Conservation (phyloP, 2,888 invertebrate species). For the Camptogramma bilineatum region DNA sequence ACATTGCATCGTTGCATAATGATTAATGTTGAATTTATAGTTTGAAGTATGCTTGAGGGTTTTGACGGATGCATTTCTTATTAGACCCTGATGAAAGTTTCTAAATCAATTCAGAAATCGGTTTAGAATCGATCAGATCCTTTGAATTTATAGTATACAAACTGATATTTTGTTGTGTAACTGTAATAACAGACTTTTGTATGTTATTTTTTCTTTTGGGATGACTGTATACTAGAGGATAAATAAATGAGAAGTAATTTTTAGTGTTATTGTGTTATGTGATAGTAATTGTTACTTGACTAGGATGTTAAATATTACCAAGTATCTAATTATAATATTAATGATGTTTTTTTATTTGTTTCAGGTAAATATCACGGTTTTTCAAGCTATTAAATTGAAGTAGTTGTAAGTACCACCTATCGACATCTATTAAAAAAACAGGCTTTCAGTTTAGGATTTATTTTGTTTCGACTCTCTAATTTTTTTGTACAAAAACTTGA, state of each 20-base stretch:
- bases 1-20: constrained; percentile 65
- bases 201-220: too few relatives aligned
- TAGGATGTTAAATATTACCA: too few relatives aligned
- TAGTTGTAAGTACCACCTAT: too few relatives aligned
- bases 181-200: too few relatives aligned
- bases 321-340: constrained; percentile 23
- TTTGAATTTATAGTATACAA: neutral
- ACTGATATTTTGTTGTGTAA: neutral
- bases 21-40: constrained; percentile 55
- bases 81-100: constrained; percentile 16
- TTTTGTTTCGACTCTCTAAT: too few relatives aligned
- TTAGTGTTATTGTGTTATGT: too few relatives aligned
- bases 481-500: too few relatives aligned
- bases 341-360: constrained; percentile 51
- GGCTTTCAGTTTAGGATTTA: too few relatives aligned
- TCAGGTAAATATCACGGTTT: constrained; percentile 60
- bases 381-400: neutral
- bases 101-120: neutral
- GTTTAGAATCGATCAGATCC: neutral
- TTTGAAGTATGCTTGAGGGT: constrained; percentile 35
- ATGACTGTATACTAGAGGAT: too few relatives aligned
- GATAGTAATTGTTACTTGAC: too few relatives aligned
- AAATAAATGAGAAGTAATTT: too few relatives aligned
- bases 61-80: constrained; percentile 41
- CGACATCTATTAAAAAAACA: too few relatives aligned